Base-by-base conservation (phyloP, 2,888 invertebrate genomes). In the Coleophora flavipennella region DNA sequence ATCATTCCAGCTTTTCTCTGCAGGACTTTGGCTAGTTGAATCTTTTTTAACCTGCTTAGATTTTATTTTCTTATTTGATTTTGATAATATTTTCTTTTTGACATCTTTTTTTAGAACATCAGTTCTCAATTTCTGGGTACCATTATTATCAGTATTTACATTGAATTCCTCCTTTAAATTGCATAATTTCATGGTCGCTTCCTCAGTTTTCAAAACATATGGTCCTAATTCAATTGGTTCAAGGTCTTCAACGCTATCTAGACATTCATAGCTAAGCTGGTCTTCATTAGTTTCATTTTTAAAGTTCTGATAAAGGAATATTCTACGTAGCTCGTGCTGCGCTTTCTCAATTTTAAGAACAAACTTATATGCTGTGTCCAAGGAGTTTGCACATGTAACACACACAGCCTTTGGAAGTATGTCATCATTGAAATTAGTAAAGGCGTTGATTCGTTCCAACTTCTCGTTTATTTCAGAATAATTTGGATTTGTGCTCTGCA, bases 311-410 rank as follows among this genome's bases (percentile, higher is more conserved):
- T 50, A 54, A 8, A 57, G 38, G 41, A 57, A 44, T 29, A 65
- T 44, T 26, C 59, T 51, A 12, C 46, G 51, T 29, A 78, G 40
- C 1, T 57, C 45, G 1, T 35, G 44, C 46, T 79, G 77, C 0
- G 77, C 72, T 12, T 51, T 53, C 39, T 79, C 67, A 11, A 80
- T 53, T 2, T 50, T 43, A 7, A 51, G 36, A 10, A 77, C 57
- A 39, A 80, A 76, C 3, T 68, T 61, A 39, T 55, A 65, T 7
- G 73, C 68, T 34, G 52, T 64, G 28, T 75, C 61, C 28, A 78
- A 47, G 1, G 59, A 46, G 31, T 49, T 48, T 1, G 65, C 41
- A 57, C 78, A 79, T 2, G 55, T 43, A 12, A 66, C 58, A 58
- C 78, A 79, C 8, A 74, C 64, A 3, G 64, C 64, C 53, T 57